Base-by-base conservation (phyloP, 1,140 invertebrate species). In the Ostrea denselamellosa region DNA sequence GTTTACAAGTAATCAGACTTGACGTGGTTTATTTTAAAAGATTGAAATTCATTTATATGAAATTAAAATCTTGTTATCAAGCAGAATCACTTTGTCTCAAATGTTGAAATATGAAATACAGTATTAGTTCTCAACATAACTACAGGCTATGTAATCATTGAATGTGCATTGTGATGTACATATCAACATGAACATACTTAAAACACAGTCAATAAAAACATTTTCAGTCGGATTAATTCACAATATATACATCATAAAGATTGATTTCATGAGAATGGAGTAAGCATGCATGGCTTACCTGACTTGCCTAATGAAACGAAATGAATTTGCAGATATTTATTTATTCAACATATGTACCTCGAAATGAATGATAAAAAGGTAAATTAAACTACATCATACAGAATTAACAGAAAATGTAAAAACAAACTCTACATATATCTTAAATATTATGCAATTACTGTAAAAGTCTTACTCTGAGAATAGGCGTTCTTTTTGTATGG, bases 401-500 rank as follows among this genome's bases (percentile, higher is more conserved):
- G 9, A 28, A 14, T 77, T 14, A 12, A 77, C 28, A 25, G 2
- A 12, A 34, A 28, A 8, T 28, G 14, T 25, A 77, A 4, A n/a
- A 62, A 62, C 14, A 19, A 62, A 14, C 7, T 17, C n/a, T 62
- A 17, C n/a, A n/a, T n/a, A 62, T 62, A 17, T 62, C n/a, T 14
- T 62, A 5, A 14, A 14, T 62, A n/a, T 17, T 62, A 77, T 25
- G 8, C 3, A 14, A 83, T 81, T 5, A 90, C 25, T 81, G 62
- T 5, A 22, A 83, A 28, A 82, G 5, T 90, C 92, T 92, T 91
- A 94, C 92, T 91, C 56, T 91, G 90, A 51, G 92, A 92, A 85
- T 92, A 93, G 68, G 93, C 93, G 89, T 92, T 92, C 68, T 90
- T 90, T 86, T 91, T 90, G 84, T 93, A 91, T n/a, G 90, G 90